A percentile compares a stretch with the other conserved stretches of the same genome.
phyloP scores from a whole-genome alignment of 2,113 vertebrate species.

The Calonectris borealis region DNA sequence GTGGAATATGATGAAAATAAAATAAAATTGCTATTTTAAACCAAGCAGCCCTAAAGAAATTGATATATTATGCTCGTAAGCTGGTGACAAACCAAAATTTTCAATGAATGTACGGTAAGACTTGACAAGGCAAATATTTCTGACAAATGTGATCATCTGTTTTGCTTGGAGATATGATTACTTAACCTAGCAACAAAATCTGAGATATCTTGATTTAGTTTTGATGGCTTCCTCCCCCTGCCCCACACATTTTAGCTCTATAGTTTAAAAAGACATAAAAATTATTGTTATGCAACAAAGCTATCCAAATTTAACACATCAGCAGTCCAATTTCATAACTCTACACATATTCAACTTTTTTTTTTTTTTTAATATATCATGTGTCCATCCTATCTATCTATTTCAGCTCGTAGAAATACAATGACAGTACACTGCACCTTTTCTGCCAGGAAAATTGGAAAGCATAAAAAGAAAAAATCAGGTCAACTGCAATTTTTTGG shows the following conservation, averaged over 20 bases:
- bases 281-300: not conserved
- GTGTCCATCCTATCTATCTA: not conserved
- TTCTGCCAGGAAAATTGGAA: not conserved
- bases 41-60: not conserved
- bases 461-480: not conserved
- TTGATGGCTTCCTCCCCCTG: not conserved
- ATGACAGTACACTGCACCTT: not conserved
- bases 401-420: not conserved
- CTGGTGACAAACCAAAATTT: not conserved
- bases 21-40: not conserved
- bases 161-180: not conserved
- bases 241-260: not conserved
- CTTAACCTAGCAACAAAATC: not conserved
- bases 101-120: not conserved
- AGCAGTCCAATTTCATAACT: not conserved
- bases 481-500: slow-evolving; percentile 17
- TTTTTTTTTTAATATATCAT: not conserved
- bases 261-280: not conserved
- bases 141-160: not conserved
- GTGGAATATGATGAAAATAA: not conserved
- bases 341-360: not conserved
- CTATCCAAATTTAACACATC: not conserved
- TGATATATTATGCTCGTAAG: not conserved
- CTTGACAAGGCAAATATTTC: not conserved
- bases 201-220: not conserved